Evolutionary conservation across 30 jellyfish, hydroid and myxozoan genomes (phyloP), one percentile per base, ranked within the genome.

Genomic region (Mastigias papua): DNA sequence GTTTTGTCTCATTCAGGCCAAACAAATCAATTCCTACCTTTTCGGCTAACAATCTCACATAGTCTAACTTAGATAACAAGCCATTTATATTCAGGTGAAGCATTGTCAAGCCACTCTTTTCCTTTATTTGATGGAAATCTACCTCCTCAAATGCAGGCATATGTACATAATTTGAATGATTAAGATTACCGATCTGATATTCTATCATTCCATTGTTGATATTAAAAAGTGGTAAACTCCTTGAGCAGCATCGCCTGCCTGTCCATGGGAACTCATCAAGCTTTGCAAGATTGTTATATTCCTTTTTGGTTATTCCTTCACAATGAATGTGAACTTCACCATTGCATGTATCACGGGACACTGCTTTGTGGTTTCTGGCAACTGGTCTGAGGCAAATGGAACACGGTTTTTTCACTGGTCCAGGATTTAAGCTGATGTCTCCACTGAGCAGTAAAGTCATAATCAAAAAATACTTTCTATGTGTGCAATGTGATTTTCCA

Each of bases 371-470:
- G 77, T 64, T 15, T 25, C n/a, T n/a, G n/a, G n/a, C n/a, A n/a
- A n/a, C n/a, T n/a, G n/a, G n/a, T n/a, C n/a, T n/a, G n/a, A n/a
- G 30, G 37, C 76, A 77, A 5, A 77, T 19, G 1, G 9, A 2
- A 34, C 77, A 77, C 21, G 88, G 77, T 19, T 77, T 13, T 19
- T 54, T 58, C 1, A 77, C 63, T 5, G 88, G 77, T 3, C 88
- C 88, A 77, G 77, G 88, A 77, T 77, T 77, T 27, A 26, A 49
- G 27, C 78, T 7, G 28, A 66, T 26, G 28, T 66, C 78, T 6
- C 78, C 78, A 66, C 78, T 66, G 7, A 66, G 28, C 48, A 66
- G n/a, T 16, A 66, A 7, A 4, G 78, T 23, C 28, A 66, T 66
- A 16, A n/a, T 66, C 27, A 26, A 7, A 5, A 66, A 13, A 26